Conservation (phyloP, 2,888 invertebrate genomes). For the Coremacera marginata region DNA sequence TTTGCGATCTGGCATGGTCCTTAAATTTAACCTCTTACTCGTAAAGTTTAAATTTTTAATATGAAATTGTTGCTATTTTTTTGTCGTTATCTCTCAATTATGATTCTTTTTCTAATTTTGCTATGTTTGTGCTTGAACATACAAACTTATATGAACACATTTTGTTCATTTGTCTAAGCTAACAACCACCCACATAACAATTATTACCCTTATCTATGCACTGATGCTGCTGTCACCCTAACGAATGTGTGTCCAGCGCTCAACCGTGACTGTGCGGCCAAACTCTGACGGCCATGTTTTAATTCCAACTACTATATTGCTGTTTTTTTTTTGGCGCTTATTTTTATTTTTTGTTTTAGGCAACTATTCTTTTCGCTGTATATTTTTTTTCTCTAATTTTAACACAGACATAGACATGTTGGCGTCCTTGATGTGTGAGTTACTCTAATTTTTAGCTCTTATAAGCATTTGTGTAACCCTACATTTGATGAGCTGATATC, state of each 20-base stretch:
- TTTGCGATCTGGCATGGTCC: too few species aligned
- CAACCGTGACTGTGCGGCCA: constrained; percentile 28
- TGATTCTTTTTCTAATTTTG: not conserved
- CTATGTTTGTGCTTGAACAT: not conserved
- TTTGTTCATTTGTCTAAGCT: not conserved
- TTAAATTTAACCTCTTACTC: too few species aligned
- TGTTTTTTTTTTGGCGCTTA: not conserved
- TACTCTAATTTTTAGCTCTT: not conserved
- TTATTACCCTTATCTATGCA: constrained; percentile 29
- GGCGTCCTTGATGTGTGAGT: not conserved
- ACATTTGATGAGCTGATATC: too few species aligned
- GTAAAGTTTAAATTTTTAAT: too few species aligned
- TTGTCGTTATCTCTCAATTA: too few species aligned
- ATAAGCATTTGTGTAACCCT: not conserved
- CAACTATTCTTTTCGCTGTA: not conserved
- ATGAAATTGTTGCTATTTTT: too few species aligned
- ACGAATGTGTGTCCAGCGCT: constrained; percentile 17
- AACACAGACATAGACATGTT: not conserved
- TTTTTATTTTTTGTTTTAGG: not conserved
- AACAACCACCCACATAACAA: constrained; percentile 27
- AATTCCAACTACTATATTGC: constrained; percentile 5
- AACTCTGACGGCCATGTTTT: constrained; percentile 26
- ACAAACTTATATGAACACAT: too few species aligned
- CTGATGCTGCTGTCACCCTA: constrained; percentile 19
- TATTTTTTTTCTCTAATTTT: not conserved